Base-by-base conservation (phyloP, 2,797 vertebrate genomes). In the Champsocephalus esox region DNA sequence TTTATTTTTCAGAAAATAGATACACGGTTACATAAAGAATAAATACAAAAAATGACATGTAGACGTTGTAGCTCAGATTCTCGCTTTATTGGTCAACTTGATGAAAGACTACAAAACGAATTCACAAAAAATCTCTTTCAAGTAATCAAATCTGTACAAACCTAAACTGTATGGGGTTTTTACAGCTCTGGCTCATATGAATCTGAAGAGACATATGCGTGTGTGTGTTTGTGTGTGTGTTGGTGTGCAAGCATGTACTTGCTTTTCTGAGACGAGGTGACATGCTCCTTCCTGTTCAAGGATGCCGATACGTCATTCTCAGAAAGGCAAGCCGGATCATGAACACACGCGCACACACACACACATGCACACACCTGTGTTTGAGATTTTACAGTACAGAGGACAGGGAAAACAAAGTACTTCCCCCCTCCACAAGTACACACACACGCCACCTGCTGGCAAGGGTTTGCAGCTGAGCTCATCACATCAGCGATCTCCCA, bases 41-140 rank as follows among this genome's bases (percentile, higher is more conserved):
- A 5, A 28, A 28, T 5, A 28, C 4, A 34, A 79, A 64, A 79
- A 80, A 75, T 1, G 3, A 75, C 68, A 0, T 11, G n/a, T 8
- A 73, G 11, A 60, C 75, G 19, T 9, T 63, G 61, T 81, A 88
- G 77, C 84, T 92, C 90, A 94, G 94, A 95, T 93, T 94, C 89
- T 94, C 73, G 91, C 91, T 95, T 96, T 95, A 96, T 95, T 96
- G 93, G 93, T 94, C 92, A 93, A 95, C 93, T 93, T 94, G 92
- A 94, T 94, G 94, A 94, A 93, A 93, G 90, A 94, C 93, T 95
- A 96, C 93, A 94, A 94, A 95, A 95, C 93, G 92, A 94, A 95
- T 92, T 94, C 92, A 94, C 92, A 93, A 93, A 92, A 91, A 93
- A 93, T 93, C 90, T 94, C 91, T 92, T 93, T 94, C 94, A 95